A percentile compares a stretch with the other conserved stretches of the same genome.
These are phyloP conservation scores for Hemitrygon akajei DNA, from an alignment of 2,797 vertebrate species.

Conservation along the genomic window DNA sequence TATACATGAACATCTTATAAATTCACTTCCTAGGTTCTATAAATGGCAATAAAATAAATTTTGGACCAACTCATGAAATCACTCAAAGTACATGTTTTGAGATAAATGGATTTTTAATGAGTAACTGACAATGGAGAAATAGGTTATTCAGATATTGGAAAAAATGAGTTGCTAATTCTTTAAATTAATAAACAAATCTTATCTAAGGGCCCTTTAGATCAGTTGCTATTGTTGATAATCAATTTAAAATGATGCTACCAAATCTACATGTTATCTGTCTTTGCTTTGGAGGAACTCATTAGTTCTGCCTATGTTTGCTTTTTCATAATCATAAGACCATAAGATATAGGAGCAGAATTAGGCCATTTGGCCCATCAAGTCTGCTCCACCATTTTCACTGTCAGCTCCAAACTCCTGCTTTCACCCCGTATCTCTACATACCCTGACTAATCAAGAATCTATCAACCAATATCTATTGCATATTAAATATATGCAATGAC, in stretches of 20 bases:
- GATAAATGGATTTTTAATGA: background rate
- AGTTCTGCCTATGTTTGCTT: no score
- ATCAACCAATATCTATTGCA: no score
- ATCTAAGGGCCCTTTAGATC: background rate
- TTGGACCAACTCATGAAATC: background rate
- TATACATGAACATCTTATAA: background rate
- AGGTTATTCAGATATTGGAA: background rate
- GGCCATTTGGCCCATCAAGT: no score
- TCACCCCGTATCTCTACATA: no score
- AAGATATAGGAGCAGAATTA: no score
- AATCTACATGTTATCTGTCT: background rate
- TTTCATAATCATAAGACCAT: background rate
- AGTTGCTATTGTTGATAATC: background rate
- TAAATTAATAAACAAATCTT: background rate
- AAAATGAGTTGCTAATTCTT: background rate
- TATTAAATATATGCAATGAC: no score
- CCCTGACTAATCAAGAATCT: no score
- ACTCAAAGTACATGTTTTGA: background rate
- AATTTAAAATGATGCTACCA: background rate
- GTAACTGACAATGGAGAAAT: background rate
- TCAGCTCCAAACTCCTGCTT: no score
- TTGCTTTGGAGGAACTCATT: background rate
- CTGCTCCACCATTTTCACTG: no score
- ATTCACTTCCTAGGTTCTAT: background rate
- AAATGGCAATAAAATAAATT: background rate